Conservation (phyloP, 2,888 invertebrate species). For the Taenaris catops region DNA sequence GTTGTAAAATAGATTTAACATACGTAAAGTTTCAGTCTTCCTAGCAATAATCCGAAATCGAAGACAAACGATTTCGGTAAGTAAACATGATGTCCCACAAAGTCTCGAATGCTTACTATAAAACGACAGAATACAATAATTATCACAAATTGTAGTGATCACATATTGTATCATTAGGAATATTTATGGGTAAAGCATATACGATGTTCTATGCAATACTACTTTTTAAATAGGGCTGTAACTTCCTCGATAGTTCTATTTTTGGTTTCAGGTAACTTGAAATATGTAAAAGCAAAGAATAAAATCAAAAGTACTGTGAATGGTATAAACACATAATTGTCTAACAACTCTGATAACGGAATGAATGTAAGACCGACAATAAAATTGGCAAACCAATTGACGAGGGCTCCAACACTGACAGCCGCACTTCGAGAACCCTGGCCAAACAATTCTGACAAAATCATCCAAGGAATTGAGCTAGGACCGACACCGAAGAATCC, state of each 20-base stretch:
- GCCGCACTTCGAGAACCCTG: slow-evolving; percentile 71
- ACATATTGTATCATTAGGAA: slow-evolving; percentile 44
- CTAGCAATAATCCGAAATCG: slow-evolving; percentile 41
- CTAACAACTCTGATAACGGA: slow-evolving; percentile 50
- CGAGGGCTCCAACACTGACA: slow-evolving; percentile 68
- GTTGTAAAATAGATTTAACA: slow-evolving; percentile 43
- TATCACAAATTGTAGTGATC: slow-evolving; percentile 48
- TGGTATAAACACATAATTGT: slow-evolving; percentile 66
- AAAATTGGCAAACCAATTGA: slow-evolving; percentile 76
- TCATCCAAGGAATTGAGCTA: slow-evolving; percentile 77
- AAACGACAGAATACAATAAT: slow-evolving; percentile 31
- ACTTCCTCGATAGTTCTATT: slow-evolving; percentile 73
- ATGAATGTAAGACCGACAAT: slow-evolving; percentile 70
- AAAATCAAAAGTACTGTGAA: slow-evolving; percentile 61
- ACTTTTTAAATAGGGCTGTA: slow-evolving; percentile 69
- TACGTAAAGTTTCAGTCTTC: slow-evolving; percentile 58
- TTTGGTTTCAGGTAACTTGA: slow-evolving; percentile 72
- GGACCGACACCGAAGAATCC: slow-evolving; percentile 73
- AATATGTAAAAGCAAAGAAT: slow-evolving; percentile 67
- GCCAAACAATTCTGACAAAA: slow-evolving; percentile 69
- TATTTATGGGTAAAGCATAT: too few species aligned
- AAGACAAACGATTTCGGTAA: slow-evolving; percentile 23
- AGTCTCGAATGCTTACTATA: slow-evolving; percentile 18
- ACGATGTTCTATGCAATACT: too few species aligned
- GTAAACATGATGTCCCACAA: slow-evolving; percentile 24